Evolutionary conservation across 2,113 vertebrate species (phyloP).

Genomic region (Notiomystis cincta): DNA sequence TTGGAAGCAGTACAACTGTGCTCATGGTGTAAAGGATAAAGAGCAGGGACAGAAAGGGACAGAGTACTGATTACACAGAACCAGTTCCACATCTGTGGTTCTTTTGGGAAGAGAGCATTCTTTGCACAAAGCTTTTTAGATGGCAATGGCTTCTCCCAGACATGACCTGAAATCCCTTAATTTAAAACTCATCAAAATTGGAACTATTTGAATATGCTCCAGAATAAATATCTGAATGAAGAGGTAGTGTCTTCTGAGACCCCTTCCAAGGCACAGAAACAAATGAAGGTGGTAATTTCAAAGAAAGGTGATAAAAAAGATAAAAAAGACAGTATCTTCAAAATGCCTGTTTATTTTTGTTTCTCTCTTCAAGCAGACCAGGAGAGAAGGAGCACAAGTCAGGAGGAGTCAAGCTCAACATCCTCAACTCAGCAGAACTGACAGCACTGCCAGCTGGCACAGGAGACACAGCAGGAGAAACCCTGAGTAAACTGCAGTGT

Average conservation of each 20-base stretch:
- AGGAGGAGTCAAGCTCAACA: not conserved
- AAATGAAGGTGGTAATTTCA: not conserved
- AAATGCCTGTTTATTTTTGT: not conserved
- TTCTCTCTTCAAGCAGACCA: not conserved
- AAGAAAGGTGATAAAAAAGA: not conserved
- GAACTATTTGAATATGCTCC: not conserved
- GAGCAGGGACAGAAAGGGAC: not conserved
- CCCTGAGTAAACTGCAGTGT: not conserved
- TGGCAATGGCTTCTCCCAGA: not conserved
- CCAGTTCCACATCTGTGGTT: not conserved
- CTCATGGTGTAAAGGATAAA: not conserved
- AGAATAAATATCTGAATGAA: not conserved
- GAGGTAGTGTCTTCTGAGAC: not conserved
- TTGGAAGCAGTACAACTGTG: not conserved
- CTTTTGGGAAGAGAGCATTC: not conserved
- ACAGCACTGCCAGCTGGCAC: not conserved
- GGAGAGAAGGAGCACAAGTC: not conserved
- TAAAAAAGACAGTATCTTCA: not conserved
- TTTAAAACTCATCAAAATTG: not conserved
- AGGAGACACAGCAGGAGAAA: not conserved
- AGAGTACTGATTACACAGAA: not conserved
- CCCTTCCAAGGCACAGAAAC: not conserved
- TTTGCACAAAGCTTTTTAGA: not conserved
- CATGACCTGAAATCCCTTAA: not conserved
- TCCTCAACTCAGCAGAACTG: not conserved